phyloP scores from a whole-genome alignment of 2,113 vertebrate species.

The Aramus guarauna region DNA sequence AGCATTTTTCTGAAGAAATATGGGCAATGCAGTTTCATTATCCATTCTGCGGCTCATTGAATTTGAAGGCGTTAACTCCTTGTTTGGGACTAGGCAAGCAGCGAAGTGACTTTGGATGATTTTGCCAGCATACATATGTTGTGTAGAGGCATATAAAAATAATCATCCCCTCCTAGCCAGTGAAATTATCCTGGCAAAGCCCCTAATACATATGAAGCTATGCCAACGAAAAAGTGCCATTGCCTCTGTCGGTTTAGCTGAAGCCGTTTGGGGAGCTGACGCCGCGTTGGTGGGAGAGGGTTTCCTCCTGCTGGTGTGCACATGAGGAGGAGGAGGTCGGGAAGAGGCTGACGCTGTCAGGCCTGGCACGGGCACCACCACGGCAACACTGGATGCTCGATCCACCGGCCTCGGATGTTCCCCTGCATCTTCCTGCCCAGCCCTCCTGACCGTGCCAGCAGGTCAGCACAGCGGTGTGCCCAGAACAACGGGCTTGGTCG shows the following conservation, averaged over 20 bases:
- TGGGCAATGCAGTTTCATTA: not conserved
- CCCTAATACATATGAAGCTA: not conserved
- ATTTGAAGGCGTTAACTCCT: not conserved
- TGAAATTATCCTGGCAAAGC: conserved; percentile 29
- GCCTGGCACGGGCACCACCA: not conserved
- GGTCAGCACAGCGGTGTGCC: not conserved
- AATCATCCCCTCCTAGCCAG: not conserved
- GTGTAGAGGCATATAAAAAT: conserved; percentile 31
- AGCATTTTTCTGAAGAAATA: not conserved
- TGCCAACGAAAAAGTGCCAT: not conserved
- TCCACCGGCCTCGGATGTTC: not conserved
- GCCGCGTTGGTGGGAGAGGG: not conserved
- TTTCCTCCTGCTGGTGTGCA: not conserved
- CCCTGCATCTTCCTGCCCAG: not conserved
- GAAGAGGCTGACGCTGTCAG: not conserved
- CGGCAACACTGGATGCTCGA: accelerated
- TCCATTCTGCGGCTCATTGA: not conserved
- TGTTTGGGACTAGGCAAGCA: not conserved
- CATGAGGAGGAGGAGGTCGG: not conserved
- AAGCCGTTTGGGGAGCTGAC: not conserved
- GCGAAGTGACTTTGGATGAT: not conserved
- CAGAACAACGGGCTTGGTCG: not conserved
- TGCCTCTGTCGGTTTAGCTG: not conserved
- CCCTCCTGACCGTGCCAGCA: accelerated
- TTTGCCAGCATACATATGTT: conserved; percentile 21